Evolutionary conservation across 1,140 invertebrate genomes (phyloP), one percentile per base, ranked within the genome.

Genomic region (Stegodyphus mimosarum): DNA sequence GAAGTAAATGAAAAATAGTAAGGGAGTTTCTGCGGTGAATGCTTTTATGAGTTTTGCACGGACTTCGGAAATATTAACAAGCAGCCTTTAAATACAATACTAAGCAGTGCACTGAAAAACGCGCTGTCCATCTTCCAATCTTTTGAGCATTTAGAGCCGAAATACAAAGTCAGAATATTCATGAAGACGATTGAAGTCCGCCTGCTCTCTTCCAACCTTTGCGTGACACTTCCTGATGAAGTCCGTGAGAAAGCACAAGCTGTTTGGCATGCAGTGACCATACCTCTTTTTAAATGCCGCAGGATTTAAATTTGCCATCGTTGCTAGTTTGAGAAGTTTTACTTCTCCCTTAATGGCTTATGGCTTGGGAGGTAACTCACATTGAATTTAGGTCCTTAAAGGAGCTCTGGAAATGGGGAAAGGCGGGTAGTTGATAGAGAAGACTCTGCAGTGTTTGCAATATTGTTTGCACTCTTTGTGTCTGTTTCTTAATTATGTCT

Each of bases 211-310:
- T 49, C 10, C 10, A 52, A 72, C 52, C 10, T 33, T 49, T 81
- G 69, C 69, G 69, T 81, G 78, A 72, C 76, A 78, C 64, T 70
- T 7, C 78, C 72, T 81, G 78, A 81, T 81, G 78, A 81, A 81
- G 78, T 81, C 70, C 55, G 78, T 81, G 78, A 72, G 78, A 81
- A 81, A 60, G 53, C 77, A 63, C 78, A 71, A 64, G 53, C 78
- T 81, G 69, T 52, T 71, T 64, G 7, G 67, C 53, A 52, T 11
- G 66, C 48, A 78, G 76, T 81, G 78, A 81, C 78, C 78, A 81
- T 53, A 53, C 53, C 53, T 72, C 78, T 81, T 81, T 81, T 81
- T 72, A 71, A 80, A 60, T 80, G 52, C 50, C 48, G 63, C 64
- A 69, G 69, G 53, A 80, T 71, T 72, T 80, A 78, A 78, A 70